These are phyloP conservation scores for Enteromius thamalakanensis DNA, from an alignment of 2,797 vertebrate genomes.

Conservation along the genomic window DNA sequence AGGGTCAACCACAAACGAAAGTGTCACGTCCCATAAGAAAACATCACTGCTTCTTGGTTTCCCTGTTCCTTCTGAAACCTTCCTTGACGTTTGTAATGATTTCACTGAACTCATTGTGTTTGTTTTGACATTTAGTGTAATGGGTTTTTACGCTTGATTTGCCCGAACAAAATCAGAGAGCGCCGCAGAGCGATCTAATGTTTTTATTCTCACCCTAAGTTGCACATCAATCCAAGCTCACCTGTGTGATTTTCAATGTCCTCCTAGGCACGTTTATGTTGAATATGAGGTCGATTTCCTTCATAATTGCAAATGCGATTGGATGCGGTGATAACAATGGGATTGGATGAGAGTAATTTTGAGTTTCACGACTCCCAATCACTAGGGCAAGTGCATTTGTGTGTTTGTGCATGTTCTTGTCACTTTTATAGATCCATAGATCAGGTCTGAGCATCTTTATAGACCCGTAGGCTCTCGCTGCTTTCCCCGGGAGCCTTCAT, in stretches of 20 bases:
- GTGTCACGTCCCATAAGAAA: constrained; percentile 22
- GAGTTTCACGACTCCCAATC: constrained; percentile 12
- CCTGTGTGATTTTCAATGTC: constrained; percentile 2
- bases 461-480: background rate
- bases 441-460: constrained; percentile 26
- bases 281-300: constrained; percentile 27
- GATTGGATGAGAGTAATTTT: constrained; percentile 35
- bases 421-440: constrained; percentile 35
- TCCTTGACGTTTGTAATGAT: constrained; percentile 17
- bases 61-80: constrained; percentile 12
- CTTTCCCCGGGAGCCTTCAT: constrained; percentile 1
- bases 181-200: background rate
- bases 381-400: background rate
- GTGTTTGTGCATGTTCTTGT: background rate
- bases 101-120: constrained; percentile 37
- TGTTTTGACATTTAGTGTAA: constrained; percentile 51
- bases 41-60: constrained; percentile 21
- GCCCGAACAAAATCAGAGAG: constrained; percentile 24
- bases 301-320: constrained; percentile 39
- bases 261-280: background rate
- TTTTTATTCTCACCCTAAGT: constrained; percentile 30
- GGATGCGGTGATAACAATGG: background rate
- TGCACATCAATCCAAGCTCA: constrained; percentile 30
- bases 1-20: background rate
- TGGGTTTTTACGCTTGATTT: constrained; percentile 48